Evolutionary conservation across 53 echinoderm and acorn worm genomes (phyloP), one percentile per base, ranked within the genome.

Genomic region (Zoroaster sp.): DNA sequence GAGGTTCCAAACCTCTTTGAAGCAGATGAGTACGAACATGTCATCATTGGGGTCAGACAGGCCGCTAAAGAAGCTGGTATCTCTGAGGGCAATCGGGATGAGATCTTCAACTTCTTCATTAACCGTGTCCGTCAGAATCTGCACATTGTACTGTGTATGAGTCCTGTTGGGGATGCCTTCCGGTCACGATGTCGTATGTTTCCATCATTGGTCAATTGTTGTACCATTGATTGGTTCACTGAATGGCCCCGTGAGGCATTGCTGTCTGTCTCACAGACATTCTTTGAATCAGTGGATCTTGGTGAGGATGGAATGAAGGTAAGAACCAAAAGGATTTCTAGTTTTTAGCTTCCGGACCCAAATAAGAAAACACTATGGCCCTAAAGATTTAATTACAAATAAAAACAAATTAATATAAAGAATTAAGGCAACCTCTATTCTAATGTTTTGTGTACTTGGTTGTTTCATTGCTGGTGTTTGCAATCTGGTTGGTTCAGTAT

Each of bases 121-220:
- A 94, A 91, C 88, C 91, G 94, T 17, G 99, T 99, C 23, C 99
- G 99, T 14, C 91, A 93, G 80, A 99, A 99, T 68, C 96, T 99
- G 18, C 99, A 99, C 85, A 99, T 99, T 53, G 99, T 99, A 86
- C 96, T 99, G 51, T 99, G 99, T 87, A 99, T 99, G 99, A 99
- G 99, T 81, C 99, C 99, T 35, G 99, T 96, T 25, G 99, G 96
- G 33, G 99, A 99, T 35, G 88, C 96, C 1, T 99, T 99, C 93
- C 73, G 99, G 17, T 85, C 99, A 7, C 81, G 99, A 0, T 99
- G 99, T 49, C 91, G 96, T 34, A 99, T 99, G 99, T 99, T 99
- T 78, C 99, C 99, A 0, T 99, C 99, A 1, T 78, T 99, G 38
- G 99, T 99, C 74, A 99, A 99, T 80, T 99, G 99, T 73, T 99